Percentiles rank a stretch among this genome's conserved stretches.
Conservation (phyloP, 2,113 vertebrate species). For the Clarias gariepinus region DNA sequence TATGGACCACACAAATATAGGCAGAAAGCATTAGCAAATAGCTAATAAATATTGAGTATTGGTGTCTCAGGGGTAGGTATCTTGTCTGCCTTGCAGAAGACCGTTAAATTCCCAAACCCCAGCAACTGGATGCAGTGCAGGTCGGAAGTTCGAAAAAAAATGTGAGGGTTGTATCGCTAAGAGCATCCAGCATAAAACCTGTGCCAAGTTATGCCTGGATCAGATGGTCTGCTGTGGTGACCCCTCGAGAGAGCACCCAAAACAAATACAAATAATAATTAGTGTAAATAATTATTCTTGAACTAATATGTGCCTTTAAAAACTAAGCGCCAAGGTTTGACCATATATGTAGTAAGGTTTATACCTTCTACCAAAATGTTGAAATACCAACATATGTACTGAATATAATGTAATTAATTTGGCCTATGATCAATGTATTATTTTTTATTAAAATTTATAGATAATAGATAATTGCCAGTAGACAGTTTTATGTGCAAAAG, state of each 20-base stretch:
- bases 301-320: background rate
- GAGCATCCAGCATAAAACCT: no score
- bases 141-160: no score
- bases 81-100: no score
- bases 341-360: background rate
- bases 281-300: background rate
- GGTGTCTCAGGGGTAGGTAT: no score
- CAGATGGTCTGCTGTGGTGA: no score
- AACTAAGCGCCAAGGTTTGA: background rate
- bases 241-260: no score
- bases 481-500: background rate
- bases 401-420: background rate
- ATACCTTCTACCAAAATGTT: background rate
- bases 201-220: no score
- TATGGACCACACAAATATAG: background rate
- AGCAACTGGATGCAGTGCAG: no score
- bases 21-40: background rate
- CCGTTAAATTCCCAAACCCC: no score
- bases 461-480: background rate
- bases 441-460: background rate
- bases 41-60: background rate
- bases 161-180: no score
- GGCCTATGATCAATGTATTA: background rate
- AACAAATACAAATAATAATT: no score
- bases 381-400: background rate